These are phyloP conservation scores for Cynopterus brachyotis DNA, from an alignment of 2,113 vertebrate species.

Conservation along the genomic window DNA sequence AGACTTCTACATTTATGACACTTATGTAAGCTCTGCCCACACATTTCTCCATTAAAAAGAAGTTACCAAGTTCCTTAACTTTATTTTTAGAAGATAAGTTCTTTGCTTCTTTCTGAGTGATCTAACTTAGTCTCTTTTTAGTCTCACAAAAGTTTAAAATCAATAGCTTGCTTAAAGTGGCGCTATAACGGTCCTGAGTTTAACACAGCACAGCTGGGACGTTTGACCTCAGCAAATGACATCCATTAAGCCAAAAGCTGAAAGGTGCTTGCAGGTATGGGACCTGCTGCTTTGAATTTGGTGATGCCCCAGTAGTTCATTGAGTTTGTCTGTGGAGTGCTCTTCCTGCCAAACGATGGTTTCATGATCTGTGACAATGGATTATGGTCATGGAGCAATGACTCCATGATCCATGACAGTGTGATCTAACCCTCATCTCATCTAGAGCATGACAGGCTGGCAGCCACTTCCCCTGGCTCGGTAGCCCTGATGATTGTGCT, in stretches of 20 bases:
- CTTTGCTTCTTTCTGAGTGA: constrained; percentile 56
- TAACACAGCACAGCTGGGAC: constrained; percentile 54
- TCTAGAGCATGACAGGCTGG: not conserved
- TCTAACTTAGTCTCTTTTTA: constrained; percentile 59
- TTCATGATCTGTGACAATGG: not conserved
- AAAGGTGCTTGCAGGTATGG: constrained; percentile 45
- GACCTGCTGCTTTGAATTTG: constrained; percentile 8
- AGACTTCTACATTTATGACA: constrained; percentile 41
- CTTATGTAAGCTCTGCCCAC: constrained; percentile 72
- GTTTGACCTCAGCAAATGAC: constrained; percentile 37
- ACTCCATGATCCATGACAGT: not conserved
- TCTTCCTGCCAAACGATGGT: not conserved
- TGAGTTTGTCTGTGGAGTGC: not conserved
- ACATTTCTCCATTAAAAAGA: constrained; percentile 60
- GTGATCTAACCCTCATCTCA: not conserved
- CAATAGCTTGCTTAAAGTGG: constrained; percentile 67
- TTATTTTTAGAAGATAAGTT: constrained; percentile 71
- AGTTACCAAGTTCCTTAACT: constrained; percentile 57
- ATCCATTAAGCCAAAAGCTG: constrained; percentile 26
- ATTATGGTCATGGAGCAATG: not conserved
- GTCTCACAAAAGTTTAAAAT: constrained; percentile 65
- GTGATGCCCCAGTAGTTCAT: not conserved
- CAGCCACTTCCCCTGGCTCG: not conserved
- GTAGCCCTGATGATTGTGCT: not conserved
- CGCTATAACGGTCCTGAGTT: constrained; percentile 51